Percentiles rank a stretch among this genome's conserved stretches.
Conservation (phyloP, 2,888 invertebrate species). For the Molorchus minor region DNA sequence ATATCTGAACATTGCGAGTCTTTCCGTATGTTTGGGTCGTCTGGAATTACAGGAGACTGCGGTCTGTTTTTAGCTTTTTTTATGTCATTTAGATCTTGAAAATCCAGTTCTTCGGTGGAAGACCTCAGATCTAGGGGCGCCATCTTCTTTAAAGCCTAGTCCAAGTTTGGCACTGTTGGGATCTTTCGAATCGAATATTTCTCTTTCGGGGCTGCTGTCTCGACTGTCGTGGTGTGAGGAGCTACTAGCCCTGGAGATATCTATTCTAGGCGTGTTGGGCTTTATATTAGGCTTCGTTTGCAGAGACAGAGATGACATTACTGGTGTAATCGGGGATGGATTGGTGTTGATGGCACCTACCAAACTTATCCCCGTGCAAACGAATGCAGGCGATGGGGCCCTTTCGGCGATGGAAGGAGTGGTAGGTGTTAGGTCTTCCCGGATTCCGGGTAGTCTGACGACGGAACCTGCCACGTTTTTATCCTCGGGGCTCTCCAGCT, state of each 20-base stretch:
- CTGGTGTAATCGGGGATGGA: slow-evolving; percentile 43
- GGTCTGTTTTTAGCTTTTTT: slow-evolving; percentile 56
- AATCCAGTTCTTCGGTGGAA: slow-evolving; percentile 88
- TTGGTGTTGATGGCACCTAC: slow-evolving; percentile 43
- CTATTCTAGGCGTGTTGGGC: slow-evolving; percentile 83
- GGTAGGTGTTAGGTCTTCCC: slow-evolving; percentile 63
- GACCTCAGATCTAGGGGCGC: slow-evolving; percentile 85
- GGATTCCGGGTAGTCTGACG: slow-evolving; percentile 67
- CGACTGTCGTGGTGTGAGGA: slow-evolving; percentile 88
- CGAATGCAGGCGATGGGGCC: slow-evolving; percentile 33
- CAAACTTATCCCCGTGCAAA: slow-evolving; percentile 55
- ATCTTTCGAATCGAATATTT: slow-evolving; percentile 65
- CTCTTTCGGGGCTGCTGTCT: slow-evolving; percentile 86
- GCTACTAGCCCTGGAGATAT: slow-evolving; percentile 88
- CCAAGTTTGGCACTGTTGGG: slow-evolving; percentile 58
- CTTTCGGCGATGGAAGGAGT: slow-evolving; percentile 34
- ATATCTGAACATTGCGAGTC: slow-evolving; percentile 75
- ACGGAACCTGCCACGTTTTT: slow-evolving; percentile 62
- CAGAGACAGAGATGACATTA: slow-evolving; percentile 51
- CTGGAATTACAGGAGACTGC: slow-evolving; percentile 54
- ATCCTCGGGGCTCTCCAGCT: slow-evolving; percentile 70
- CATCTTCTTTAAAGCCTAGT: slow-evolving; percentile 68
- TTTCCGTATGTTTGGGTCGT: slow-evolving; percentile 62
- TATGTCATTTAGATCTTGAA: slow-evolving; percentile 71
- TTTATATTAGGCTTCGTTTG: slow-evolving; percentile 45